These are phyloP conservation scores for Acinonyx jubatus DNA, from an alignment of 2,113 vertebrate species.

Conservation along the genomic window DNA sequence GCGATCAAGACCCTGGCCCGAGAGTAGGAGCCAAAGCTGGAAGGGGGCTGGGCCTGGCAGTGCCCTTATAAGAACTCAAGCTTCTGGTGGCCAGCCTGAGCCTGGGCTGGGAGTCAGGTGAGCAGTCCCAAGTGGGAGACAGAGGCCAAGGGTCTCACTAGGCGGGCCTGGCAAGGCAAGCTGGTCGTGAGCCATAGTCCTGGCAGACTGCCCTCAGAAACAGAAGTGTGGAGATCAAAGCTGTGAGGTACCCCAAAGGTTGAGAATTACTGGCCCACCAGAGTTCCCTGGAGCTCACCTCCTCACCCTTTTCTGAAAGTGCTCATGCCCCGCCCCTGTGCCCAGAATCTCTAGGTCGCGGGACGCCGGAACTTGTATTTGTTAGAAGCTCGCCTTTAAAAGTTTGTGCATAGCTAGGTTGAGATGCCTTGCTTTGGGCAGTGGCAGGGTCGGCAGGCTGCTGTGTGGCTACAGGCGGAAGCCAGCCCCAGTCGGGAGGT, in stretches of 20 bases:
- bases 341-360: neutral
- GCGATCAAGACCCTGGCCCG: neutral
- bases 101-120: neutral
- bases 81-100: neutral
- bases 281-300: neutral
- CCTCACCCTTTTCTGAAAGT: fast-evolving
- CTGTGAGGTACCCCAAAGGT: neutral
- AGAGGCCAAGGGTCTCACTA: neutral
- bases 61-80: neutral
- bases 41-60: neutral
- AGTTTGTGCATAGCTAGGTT: too few relatives aligned
- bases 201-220: neutral
- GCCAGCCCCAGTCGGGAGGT: neutral
- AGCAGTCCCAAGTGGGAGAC: neutral
- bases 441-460: neutral
- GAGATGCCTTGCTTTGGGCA: neutral
- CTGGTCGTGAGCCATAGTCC: neutral
- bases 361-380: neutral
- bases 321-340: neutral
- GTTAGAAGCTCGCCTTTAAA: neutral
- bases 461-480: neutral
- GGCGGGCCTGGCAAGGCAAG: neutral
- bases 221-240: neutral
- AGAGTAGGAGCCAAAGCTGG: neutral
- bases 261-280: neutral